Percentiles rank a stretch among this genome's conserved stretches.
Evolutionary conservation across 2,888 invertebrate species (phyloP).

Genomic region (Tanypteryx hageni): DNA sequence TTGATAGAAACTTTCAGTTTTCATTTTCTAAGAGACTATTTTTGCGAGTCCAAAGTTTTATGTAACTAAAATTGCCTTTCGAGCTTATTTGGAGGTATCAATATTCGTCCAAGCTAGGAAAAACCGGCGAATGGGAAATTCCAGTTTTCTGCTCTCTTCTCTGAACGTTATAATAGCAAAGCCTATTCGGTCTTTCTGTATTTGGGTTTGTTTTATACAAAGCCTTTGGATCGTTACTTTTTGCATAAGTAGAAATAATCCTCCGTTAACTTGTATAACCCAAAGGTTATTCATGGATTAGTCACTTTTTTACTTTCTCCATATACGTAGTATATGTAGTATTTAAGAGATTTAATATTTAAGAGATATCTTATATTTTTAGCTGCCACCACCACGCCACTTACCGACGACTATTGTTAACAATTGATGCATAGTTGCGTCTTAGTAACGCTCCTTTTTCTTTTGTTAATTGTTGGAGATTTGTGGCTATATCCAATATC

Average conservation of each 20-base stretch:
- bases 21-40: not conserved
- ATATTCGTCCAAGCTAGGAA: not conserved
- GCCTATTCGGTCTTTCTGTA: not conserved
- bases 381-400: too few species aligned
- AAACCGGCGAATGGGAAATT: not conserved
- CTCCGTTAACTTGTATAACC: not conserved
- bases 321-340: too few species aligned
- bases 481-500: too few species aligned
- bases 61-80: not conserved
- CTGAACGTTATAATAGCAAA: not conserved
- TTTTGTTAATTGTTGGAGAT: too few species aligned
- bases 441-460: too few species aligned
- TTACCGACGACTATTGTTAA: too few species aligned
- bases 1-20: not conserved
- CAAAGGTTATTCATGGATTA: not conserved
- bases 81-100: not conserved
- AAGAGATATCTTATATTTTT: too few species aligned
- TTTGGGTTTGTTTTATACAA: not conserved
- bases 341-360: too few species aligned
- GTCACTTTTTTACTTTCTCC: not conserved
- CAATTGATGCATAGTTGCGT: too few species aligned
- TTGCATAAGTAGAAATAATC: not conserved
- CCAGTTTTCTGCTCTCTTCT: not conserved
- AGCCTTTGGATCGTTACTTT: not conserved
- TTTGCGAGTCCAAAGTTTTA: not conserved